phyloP scores from a whole-genome alignment of 2,888 invertebrate genomes.

The Patella pellucida region DNA sequence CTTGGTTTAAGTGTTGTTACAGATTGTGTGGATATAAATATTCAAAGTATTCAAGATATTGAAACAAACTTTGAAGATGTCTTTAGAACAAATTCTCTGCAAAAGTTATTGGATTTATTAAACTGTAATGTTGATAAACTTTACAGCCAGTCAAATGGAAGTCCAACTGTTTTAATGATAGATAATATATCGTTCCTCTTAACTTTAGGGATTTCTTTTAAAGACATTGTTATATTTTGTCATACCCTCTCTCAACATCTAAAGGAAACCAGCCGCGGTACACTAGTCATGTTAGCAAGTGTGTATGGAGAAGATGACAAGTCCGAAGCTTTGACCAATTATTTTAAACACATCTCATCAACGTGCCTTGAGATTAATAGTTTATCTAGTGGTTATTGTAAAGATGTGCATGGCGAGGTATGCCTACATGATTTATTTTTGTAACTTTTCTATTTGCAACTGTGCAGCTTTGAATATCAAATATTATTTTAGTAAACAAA shows the following conservation, averaged over 20 bases:
- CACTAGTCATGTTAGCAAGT: conserved; percentile 38
- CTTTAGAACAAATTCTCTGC: conserved; percentile 14
- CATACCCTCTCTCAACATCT: conserved; percentile 39
- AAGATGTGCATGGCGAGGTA: conserved; percentile 68
- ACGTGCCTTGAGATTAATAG: conserved; percentile 49
- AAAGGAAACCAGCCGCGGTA: conserved; percentile 23
- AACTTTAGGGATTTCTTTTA: conserved; percentile 43
- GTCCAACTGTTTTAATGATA: conserved; percentile 45
- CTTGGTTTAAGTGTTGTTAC: conserved; percentile 33
- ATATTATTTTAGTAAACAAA: too few species aligned
- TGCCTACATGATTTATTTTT: too few species aligned
- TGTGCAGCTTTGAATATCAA: too few species aligned
- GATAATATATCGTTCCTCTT: conserved; percentile 54
- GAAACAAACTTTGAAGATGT: conserved; percentile 18
- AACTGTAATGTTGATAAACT: conserved; percentile 18
- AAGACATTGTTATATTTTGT: conserved; percentile 43
- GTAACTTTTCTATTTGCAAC: too few species aligned
- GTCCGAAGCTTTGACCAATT: conserved; percentile 41
- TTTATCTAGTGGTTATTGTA: conserved; percentile 63
- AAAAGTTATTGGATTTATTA: conserved; percentile 15
- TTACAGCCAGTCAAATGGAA: background rate
- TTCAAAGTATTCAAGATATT: conserved; percentile 12
- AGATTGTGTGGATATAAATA: conserved; percentile 18
- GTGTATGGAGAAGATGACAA: conserved; percentile 54
- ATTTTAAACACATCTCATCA: conserved; percentile 48